Percentiles rank a stretch among this genome's conserved stretches.
phyloP scores from a whole-genome alignment of 92 coral and sea anemone genomes.

The Palythoa heliodiscus region DNA sequence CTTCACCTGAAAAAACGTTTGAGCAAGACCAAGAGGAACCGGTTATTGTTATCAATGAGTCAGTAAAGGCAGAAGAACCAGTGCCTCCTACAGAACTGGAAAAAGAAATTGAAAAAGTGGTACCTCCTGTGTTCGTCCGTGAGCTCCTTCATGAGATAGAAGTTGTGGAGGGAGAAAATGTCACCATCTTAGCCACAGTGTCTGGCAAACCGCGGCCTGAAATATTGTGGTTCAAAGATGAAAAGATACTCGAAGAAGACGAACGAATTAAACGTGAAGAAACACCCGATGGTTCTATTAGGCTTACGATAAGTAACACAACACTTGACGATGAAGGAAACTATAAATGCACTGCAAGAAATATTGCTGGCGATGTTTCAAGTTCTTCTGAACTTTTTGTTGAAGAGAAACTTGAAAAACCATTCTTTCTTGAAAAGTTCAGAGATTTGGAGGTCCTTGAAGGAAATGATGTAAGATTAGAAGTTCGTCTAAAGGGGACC shows the following conservation, averaged over 20 bases:
- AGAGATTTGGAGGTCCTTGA: constrained; percentile 66
- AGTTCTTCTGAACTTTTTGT: constrained; percentile 75
- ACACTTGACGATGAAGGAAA: constrained; percentile 77
- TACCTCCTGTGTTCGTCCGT: constrained; percentile 49
- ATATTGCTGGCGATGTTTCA: constrained; percentile 70
- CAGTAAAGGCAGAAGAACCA: constrained; percentile 47
- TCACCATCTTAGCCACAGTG: constrained; percentile 64
- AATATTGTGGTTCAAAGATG: constrained; percentile 76
- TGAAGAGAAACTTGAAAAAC: constrained; percentile 60
- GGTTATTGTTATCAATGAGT: neutral
- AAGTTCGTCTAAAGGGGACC: constrained; percentile 83
- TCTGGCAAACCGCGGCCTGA: constrained; percentile 72
- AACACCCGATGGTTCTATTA: constrained; percentile 63
- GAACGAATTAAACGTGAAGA: constrained; percentile 66
- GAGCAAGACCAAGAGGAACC: constrained; percentile 19
- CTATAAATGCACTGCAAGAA: constrained; percentile 78
- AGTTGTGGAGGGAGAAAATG: constrained; percentile 77
- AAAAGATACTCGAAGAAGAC: constrained; percentile 62
- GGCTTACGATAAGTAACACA: constrained; percentile 66
- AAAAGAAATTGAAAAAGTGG: constrained; percentile 36
- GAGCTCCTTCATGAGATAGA: constrained; percentile 45
- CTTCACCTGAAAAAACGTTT: neutral
- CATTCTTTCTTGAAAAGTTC: constrained; percentile 61
- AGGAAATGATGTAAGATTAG: constrained; percentile 64
- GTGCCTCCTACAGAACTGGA: constrained; percentile 44